Evolutionary conservation across 2,888 invertebrate genomes (phyloP), one percentile per base, ranked within the genome.

Genomic region (Chouioia cunea): DNA sequence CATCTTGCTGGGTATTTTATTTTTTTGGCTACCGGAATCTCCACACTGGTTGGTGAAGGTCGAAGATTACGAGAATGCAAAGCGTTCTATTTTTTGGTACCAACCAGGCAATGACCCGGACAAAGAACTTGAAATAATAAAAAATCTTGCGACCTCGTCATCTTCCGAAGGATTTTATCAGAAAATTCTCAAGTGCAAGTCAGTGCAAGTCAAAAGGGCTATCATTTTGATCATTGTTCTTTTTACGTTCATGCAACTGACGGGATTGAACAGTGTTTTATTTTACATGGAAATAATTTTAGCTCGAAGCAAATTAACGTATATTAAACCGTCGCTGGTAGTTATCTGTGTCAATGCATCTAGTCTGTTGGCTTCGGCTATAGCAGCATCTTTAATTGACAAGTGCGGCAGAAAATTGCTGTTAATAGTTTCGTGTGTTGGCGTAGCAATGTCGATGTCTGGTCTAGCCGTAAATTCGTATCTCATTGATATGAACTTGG

Each of bases 221-320:
- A 73, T 81, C 1, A 1, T 73, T 0, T 73, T 79, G 0, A 70
- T 81, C 22, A 60, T 75, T 8, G 4, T 77, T 1, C 64, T 82
- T 6, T 79, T 78, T 67, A 70, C 77, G 8, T 81, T 80, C 58
- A 77, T 80, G 74, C 82, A 82, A 71, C 71, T 82, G 36, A 79
- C 79, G 47, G 83, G 81, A 10, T 54, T 80, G 6, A 78, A 78
- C 64, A 78, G 74, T 4, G 36, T 81, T 8, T 47, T 73, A 2
- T 80, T 76, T 48, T 81, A 80, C 62, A 79, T 79, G 78, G 80
- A 81, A 70, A 77, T 76, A 15, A 79, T 82, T 8, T 22, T 81
- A 6, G 76, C 23, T 1, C 74, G 75, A 0, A 78, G 77, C 10
- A 68, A 74, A 12, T 73, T 81, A 4, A 77, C 75, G 1, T 65